Conservation (phyloP, 2,113 vertebrate species). For the Dolichallabes microphthalmus region DNA sequence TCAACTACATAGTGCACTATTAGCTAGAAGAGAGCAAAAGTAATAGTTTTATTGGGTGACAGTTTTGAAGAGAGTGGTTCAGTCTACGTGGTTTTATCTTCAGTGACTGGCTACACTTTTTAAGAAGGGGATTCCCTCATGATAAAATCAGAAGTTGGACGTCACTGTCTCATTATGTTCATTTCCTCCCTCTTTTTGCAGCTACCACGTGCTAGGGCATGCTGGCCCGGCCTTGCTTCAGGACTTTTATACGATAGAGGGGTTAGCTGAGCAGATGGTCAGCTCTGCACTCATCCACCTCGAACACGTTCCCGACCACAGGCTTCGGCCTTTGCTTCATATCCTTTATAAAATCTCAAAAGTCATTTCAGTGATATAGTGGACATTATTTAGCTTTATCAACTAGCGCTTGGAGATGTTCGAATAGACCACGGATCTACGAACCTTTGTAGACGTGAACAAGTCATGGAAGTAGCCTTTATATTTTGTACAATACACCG, state of each 20-base stretch:
- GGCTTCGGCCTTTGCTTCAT: constrained; percentile 90
- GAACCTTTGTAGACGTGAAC: too few relatives aligned
- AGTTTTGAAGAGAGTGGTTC: background rate
- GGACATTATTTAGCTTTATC: background rate
- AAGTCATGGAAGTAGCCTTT: too few relatives aligned
- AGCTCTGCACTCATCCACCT: constrained; percentile 85
- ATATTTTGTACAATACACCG: too few relatives aligned
- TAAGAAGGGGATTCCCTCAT: background rate
- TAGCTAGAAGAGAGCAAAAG: background rate
- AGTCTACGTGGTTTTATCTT: background rate
- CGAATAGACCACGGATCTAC: too few relatives aligned
- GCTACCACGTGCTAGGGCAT: constrained; percentile 87
- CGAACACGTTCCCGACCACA: constrained; percentile 89
- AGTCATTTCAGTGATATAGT: background rate
- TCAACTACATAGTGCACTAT: too few relatives aligned
- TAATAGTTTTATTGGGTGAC: background rate
- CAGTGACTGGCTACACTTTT: background rate
- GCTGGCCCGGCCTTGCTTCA: constrained; percentile 85
- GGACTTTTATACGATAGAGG: constrained; percentile 89
- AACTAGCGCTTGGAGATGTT: too few relatives aligned
- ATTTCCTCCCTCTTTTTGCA: constrained; percentile 53
- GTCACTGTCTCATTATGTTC: background rate
- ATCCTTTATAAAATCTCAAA: constrained; percentile 74
- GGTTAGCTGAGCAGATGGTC: constrained; percentile 79
- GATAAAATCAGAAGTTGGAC: background rate